A percentile compares a stretch with the other conserved stretches of the same genome.
Conservation (phyloP, 1,140 invertebrate genomes). For the Achroia grisella region DNA sequence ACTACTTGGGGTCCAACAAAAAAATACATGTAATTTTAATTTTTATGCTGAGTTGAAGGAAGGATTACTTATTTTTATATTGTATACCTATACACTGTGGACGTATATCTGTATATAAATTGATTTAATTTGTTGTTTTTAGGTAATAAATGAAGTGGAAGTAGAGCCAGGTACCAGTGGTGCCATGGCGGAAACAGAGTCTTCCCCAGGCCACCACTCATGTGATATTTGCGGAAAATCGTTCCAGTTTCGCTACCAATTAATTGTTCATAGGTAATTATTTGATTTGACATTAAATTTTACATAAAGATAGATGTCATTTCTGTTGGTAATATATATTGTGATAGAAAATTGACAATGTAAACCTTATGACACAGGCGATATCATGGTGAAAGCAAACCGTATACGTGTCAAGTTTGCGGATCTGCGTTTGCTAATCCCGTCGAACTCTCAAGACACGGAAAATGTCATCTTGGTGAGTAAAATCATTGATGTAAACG, state of each 20-base stretch:
- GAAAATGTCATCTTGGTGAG: conserved; percentile 86
- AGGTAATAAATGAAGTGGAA: conserved; percentile 70
- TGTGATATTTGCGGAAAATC: conserved; percentile 90
- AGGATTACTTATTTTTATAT: too few relatives aligned
- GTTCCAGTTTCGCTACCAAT: conserved; percentile 89
- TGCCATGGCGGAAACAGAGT: conserved; percentile 63
- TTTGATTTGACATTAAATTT: too few relatives aligned
- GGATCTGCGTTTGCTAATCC: conserved; percentile 86
- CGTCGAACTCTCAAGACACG: conserved; percentile 84
- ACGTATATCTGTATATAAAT: too few relatives aligned
- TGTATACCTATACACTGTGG: too few relatives aligned
- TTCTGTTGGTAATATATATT: too few relatives aligned
- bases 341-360: background rate
- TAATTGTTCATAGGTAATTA: conserved; percentile 81
- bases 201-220: conserved; percentile 78
- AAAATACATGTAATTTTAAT: too few relatives aligned
- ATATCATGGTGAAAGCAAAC: conserved; percentile 89
- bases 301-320: too few relatives aligned
- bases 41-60: too few relatives aligned
- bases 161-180: conserved; percentile 73
- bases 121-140: background rate
- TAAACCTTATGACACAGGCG: conserved; percentile 69
- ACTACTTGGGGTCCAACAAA: too few relatives aligned
- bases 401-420: conserved; percentile 88
- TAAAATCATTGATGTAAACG: conserved; percentile 27